These are phyloP conservation scores for Helicoverpa zea DNA, from an alignment of 1,140 invertebrate genomes.

Conservation along the genomic window DNA sequence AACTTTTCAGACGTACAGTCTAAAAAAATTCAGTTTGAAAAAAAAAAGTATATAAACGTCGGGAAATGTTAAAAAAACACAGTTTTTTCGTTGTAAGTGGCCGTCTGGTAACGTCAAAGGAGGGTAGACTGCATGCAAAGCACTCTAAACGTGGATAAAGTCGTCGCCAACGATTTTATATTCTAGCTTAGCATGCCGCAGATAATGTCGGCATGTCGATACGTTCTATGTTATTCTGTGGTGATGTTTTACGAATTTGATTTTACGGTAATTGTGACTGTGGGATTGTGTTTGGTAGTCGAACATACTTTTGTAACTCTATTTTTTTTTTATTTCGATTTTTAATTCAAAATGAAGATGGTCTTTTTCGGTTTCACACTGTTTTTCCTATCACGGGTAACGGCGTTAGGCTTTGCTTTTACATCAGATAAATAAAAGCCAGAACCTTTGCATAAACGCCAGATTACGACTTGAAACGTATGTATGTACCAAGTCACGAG, in stretches of 20 bases:
- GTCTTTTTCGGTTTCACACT: no score
- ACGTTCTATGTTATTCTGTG: constrained; percentile 37
- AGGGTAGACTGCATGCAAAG: constrained; percentile 56
- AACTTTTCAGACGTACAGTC: constrained; percentile 54
- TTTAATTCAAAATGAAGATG: no score
- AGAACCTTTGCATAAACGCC: no score
- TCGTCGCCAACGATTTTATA: constrained; percentile 64
- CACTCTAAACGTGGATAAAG: constrained; percentile 60
- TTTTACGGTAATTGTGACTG: constrained; percentile 28
- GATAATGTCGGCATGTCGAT: constrained; percentile 53
- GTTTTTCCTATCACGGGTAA: no score
- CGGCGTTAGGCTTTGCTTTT: no score
- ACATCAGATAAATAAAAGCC: no score
- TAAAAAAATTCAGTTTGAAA: constrained; percentile 25
- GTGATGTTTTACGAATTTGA: constrained; percentile 26
- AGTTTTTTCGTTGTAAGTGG: constrained; percentile 71
- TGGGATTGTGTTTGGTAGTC: neutral
- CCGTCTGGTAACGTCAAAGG: constrained; percentile 74
- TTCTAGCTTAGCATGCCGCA: constrained; percentile 52
- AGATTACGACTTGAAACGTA: no score
- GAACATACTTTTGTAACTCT: no score
- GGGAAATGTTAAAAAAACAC: constrained; percentile 64
- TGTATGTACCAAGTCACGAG: no score
- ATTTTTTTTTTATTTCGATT: no score
- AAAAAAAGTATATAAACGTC: constrained; percentile 52